Percentiles rank a stretch among this genome's conserved stretches.
Evolutionary conservation across 2,797 vertebrate genomes (phyloP).

Genomic region (Nasua narica): DNA sequence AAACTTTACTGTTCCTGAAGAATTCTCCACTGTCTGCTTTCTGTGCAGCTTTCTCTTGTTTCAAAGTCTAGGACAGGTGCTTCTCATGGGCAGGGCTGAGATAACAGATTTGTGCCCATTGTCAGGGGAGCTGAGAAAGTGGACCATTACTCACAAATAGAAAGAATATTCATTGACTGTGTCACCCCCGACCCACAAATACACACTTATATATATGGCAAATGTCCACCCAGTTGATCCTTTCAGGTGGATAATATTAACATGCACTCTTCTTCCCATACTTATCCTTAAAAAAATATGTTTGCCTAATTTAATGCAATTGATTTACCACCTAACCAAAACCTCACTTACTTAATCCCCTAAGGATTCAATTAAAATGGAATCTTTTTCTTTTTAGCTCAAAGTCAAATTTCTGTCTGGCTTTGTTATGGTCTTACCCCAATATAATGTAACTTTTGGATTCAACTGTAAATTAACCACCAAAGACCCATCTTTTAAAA

Average conservation of each 20-base stretch:
- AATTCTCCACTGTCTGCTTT: not conserved
- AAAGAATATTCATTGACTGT: not conserved
- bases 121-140: not conserved
- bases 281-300: not conserved
- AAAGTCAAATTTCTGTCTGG: not conserved
- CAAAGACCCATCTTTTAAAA: not conserved
- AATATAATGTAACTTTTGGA: not conserved
- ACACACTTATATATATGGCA: not conserved
- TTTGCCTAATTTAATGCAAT: not conserved
- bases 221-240: not conserved
- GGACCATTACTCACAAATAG: no score
- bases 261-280: not conserved
- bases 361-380: not conserved
- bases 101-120: not conserved
- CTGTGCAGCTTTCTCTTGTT: not conserved
- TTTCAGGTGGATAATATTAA: not conserved
- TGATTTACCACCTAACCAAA: not conserved
- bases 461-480: not conserved
- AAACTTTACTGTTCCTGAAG: not conserved
- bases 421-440: not conserved
- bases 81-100: not conserved
- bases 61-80: not conserved
- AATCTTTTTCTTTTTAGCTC: not conserved
- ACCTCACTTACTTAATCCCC: not conserved
- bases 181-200: not conserved